These are phyloP conservation scores for Parnassius glacialis DNA, from an alignment of 2,888 invertebrate species.

Conservation along the genomic window DNA sequence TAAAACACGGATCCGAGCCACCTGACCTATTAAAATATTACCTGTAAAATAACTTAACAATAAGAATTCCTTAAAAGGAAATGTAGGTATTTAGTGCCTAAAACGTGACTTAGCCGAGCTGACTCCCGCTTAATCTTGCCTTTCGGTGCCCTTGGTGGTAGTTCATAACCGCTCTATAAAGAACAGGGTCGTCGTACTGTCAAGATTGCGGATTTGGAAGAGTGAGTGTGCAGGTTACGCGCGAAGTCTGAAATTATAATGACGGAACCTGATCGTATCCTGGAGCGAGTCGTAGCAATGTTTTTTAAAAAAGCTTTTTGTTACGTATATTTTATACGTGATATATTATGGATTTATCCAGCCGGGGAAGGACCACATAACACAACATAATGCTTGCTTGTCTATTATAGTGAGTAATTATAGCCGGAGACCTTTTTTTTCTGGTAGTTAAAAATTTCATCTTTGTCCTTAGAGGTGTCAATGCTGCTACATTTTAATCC, in stretches of 20 bases:
- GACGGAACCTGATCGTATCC: neutral
- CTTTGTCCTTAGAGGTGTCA: too few relatives aligned
- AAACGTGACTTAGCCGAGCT: conserved; percentile 3
- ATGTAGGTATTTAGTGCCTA: conserved; percentile 7
- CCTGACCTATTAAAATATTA: too few relatives aligned
- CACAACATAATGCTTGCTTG: too few relatives aligned
- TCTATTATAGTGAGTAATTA: too few relatives aligned
- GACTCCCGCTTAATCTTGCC: conserved; percentile 28
- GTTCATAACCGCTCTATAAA: conserved; percentile 61
- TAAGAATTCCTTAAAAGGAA: neutral
- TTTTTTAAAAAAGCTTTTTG: neutral
- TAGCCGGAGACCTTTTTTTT: too few relatives aligned
- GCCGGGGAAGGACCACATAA: too few relatives aligned
- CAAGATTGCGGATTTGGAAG: conserved; percentile 66
- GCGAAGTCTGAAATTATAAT: neutral
- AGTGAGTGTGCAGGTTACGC: conserved; percentile 1
- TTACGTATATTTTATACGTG: too few relatives aligned
- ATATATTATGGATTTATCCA: too few relatives aligned
- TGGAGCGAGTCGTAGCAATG: conserved; percentile 3
- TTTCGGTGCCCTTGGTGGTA: conserved; percentile 55
- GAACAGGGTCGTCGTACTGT: conserved; percentile 73
- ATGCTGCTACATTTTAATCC: too few relatives aligned
- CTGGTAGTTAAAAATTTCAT: too few relatives aligned
- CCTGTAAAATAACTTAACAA: too few relatives aligned
- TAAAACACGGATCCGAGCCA: too few relatives aligned